A percentile compares a stretch with the other conserved stretches of the same genome.
These are phyloP conservation scores for Argynnis bischoffii DNA, from an alignment of 2,888 invertebrate genomes.

Conservation along the genomic window DNA sequence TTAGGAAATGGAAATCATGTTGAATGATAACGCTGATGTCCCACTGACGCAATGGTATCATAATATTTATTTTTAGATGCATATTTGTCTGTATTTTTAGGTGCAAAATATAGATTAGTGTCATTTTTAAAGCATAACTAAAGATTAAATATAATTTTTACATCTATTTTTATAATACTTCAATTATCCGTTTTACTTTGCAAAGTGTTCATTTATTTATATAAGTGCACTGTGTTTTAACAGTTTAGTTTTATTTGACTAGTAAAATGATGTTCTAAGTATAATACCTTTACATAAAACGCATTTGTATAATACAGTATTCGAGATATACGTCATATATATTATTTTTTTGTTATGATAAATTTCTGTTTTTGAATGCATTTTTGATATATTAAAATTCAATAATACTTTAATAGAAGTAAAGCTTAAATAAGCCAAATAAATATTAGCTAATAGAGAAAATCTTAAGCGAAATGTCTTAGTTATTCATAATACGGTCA, in stretches of 20 bases:
- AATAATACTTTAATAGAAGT: too few species aligned
- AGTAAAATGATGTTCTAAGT: constrained; percentile 1
- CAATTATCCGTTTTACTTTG: not conserved
- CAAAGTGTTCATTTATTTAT: not conserved
- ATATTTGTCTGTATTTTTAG: not conserved
- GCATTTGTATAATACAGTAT: too few species aligned
- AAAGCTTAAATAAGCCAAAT: too few species aligned
- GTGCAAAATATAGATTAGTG: not conserved
- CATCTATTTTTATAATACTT: not conserved
- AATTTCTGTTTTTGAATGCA: too few species aligned
- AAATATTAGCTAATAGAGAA: too few species aligned
- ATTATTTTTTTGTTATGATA: too few species aligned
- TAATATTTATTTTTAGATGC: not conserved
- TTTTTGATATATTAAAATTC: too few species aligned
- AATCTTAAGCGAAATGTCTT: too few species aligned
- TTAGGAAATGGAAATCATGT: constrained; percentile 8
- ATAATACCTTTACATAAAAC: too few species aligned
- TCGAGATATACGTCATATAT: too few species aligned
- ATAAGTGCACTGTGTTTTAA: not conserved
- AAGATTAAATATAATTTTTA: not conserved
- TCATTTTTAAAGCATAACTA: not conserved
- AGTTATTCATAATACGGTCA: too few species aligned
- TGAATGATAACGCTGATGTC: constrained; percentile 2
- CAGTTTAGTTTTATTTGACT: constrained; percentile 13
- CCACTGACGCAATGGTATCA: too few species aligned